Evolutionary conservation across 2,888 invertebrate species (phyloP).

Genomic region (Axea sp.): DNA sequence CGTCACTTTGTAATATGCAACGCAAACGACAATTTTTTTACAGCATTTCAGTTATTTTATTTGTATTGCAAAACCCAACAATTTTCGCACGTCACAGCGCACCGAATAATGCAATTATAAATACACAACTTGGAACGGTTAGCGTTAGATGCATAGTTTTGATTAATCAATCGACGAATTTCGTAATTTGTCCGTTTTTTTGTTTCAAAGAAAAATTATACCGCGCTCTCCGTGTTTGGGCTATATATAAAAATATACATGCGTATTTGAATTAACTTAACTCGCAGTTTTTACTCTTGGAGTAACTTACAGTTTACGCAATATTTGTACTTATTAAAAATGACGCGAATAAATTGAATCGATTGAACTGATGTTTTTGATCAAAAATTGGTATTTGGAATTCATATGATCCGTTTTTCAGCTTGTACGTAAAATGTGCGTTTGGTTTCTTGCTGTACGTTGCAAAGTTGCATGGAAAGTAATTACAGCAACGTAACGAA

Average conservation of each 20-base stretch:
- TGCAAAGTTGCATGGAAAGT: no score
- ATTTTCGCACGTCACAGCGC: slow-evolving; percentile 35
- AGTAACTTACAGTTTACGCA: slow-evolving; percentile 2
- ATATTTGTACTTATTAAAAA: slow-evolving; percentile 33
- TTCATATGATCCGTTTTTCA: slow-evolving; percentile 7
- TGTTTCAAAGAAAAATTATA: no score
- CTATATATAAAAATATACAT: no score
- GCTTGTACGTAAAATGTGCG: slow-evolving; percentile 35
- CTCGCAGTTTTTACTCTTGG: no score
- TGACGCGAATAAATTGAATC: no score
- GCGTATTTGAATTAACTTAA: no score
- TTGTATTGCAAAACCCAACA: slow-evolving; percentile 60
- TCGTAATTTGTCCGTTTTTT: no score
- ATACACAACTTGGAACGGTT: slow-evolving; percentile 29
- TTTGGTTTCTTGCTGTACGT: no score
- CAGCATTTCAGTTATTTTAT: slow-evolving; percentile 36
- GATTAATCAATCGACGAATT: no score
- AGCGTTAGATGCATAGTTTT: neutral
- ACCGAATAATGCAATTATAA: slow-evolving; percentile 48
- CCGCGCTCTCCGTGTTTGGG: no score
- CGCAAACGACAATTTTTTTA: slow-evolving; percentile 16
- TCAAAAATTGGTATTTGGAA: neutral
- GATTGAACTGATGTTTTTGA: slow-evolving; percentile 1
- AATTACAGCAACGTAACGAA: no score
- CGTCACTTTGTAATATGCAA: slow-evolving; percentile 3